A percentile compares a stretch with the other conserved stretches of the same genome.
These are phyloP conservation scores for Drosophila cognata DNA, from an alignment of 2,888 invertebrate genomes.

Conservation along the genomic window DNA sequence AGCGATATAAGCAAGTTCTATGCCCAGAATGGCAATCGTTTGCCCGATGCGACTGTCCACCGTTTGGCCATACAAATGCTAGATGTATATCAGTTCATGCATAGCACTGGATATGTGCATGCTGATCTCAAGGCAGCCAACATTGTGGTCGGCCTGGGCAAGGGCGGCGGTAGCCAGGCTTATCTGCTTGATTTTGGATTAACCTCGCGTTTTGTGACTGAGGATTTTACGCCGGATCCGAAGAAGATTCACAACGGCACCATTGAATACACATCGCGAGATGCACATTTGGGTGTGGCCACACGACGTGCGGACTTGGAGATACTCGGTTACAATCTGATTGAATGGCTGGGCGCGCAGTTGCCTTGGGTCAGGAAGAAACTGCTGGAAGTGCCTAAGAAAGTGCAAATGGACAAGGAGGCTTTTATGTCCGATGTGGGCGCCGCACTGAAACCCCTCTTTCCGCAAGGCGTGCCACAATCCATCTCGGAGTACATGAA, in stretches of 20 bases:
- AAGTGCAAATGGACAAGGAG: constrained; percentile 90
- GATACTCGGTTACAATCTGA: constrained; percentile 96
- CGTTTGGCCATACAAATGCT: constrained; percentile 94
- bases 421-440: constrained; percentile 87
- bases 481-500: constrained; percentile 88
- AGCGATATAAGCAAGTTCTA: constrained; percentile 93
- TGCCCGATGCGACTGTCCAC: constrained; percentile 91
- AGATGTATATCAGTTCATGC: constrained; percentile 96
- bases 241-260: constrained; percentile 98
- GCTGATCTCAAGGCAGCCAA: constrained; percentile 98
- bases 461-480: constrained; percentile 84
- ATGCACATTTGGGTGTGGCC: constrained; percentile 96
- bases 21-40: constrained; percentile 87
- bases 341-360: constrained; percentile 94
- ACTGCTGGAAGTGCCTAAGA: constrained; percentile 86
- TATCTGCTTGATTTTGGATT: constrained; percentile 98
- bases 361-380: constrained; percentile 93
- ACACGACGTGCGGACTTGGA: constrained; percentile 97
- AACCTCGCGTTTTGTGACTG: constrained; percentile 90
- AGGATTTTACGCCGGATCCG: constrained; percentile 94
- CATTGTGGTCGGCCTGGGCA: constrained; percentile 91
- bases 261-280: constrained; percentile 97
- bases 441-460: constrained; percentile 71
- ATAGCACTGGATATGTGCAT: constrained; percentile 95
- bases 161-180: constrained; percentile 89